Conservation (phyloP, 2,113 vertebrate species). For the Sebastes schlegelii region DNA sequence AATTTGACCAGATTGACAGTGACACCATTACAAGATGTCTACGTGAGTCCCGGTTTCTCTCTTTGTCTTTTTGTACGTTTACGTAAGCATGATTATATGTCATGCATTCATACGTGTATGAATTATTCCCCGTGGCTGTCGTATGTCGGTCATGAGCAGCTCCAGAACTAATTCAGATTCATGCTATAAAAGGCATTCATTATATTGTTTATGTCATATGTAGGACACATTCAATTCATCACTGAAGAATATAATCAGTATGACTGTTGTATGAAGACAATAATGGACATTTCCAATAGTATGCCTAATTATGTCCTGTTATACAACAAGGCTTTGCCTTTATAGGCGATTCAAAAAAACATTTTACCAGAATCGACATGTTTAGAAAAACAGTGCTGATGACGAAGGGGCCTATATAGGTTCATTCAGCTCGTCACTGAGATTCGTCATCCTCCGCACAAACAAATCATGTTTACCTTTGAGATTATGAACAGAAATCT, state of each 20-base stretch:
- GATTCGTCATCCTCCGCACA: background rate
- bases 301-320: background rate
- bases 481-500: background rate
- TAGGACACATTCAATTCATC: slow-evolving; percentile 14
- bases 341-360: background rate
- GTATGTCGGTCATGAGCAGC: slow-evolving; percentile 34
- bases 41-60: background rate
- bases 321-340: background rate
- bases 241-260: background rate
- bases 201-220: slow-evolving; percentile 4
- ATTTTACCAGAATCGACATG: too few relatives aligned
- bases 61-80: slow-evolving; percentile 25
- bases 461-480: background rate
- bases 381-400: too few relatives aligned
- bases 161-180: slow-evolving; percentile 35
- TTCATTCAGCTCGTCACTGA: too few relatives aligned
- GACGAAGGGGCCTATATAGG: too few relatives aligned
- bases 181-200: slow-evolving; percentile 8
- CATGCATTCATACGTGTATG: slow-evolving; percentile 4
- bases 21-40: slow-evolving; percentile 5
- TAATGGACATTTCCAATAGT: background rate
- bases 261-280: background rate
- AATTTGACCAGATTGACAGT: background rate
- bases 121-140: slow-evolving; percentile 26
- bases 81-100: slow-evolving; percentile 53